Conservation (phyloP, 1,140 invertebrate species). For the Pseudoatta argentina region DNA sequence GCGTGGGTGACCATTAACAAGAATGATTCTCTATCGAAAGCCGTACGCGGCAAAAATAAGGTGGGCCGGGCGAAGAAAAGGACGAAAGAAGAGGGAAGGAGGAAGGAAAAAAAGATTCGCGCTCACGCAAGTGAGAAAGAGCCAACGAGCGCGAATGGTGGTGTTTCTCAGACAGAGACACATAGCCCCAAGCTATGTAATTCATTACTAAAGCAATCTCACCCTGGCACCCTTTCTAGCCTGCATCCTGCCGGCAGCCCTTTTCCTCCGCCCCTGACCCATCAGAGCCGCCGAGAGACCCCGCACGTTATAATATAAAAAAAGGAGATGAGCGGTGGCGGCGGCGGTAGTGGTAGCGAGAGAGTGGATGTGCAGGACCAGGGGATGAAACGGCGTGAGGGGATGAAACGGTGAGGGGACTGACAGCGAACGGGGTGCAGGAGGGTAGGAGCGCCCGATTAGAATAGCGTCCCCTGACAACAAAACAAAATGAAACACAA, state of each 20-base stretch:
- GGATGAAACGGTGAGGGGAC: constrained; percentile 8
- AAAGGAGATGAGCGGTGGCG: constrained; percentile 64
- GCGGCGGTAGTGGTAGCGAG: constrained; percentile 49
- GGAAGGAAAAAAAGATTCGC: not conserved
- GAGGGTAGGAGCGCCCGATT: constrained; percentile 71
- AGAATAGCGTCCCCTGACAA: constrained; percentile 79
- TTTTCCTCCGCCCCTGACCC: constrained; percentile 67
- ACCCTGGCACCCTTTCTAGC: constrained; percentile 79
- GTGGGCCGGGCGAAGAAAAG: not conserved
- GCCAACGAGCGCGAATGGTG: constrained; percentile 31
- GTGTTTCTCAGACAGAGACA: constrained; percentile 83
- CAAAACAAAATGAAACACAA: constrained; percentile 81
- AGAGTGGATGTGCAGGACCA: not conserved
- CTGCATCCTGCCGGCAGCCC: constrained; percentile 63
- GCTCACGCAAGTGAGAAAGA: constrained; percentile 18
- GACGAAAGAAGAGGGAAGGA: not conserved
- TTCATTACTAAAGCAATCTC: constrained; percentile 87
- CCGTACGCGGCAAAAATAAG: constrained; percentile 29
- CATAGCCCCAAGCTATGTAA: constrained; percentile 87
- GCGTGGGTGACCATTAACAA: constrained; percentile 50
- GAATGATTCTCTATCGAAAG: constrained; percentile 44
- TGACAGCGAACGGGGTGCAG: constrained; percentile 26
- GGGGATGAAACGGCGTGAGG: constrained; percentile 9
- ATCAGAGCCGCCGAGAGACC: constrained; percentile 61
- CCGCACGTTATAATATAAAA: constrained; percentile 79